Evolutionary conservation across 2,888 invertebrate species (phyloP), one percentile per base, ranked within the genome.

Genomic region (Drosophila putrida): DNA sequence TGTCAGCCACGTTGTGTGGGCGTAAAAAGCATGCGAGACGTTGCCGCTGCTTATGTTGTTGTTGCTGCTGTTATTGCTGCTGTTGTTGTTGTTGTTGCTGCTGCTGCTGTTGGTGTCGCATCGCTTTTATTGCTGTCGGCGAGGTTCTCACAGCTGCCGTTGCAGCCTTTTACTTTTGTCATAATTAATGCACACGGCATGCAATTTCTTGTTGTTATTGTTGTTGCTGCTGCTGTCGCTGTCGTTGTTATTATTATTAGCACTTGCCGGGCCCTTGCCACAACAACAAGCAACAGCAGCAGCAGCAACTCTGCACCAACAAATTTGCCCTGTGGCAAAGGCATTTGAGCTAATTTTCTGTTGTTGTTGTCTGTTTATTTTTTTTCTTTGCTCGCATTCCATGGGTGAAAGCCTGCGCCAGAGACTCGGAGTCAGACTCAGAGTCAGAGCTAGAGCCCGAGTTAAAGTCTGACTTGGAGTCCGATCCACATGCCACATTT

Each of bases 291-390:
- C 41, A 46, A 43, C 47, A 50, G 36, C 39, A 20, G 25, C 63
- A 49, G 9, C n/a, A n/a, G 6, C n/a, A n/a, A n/a, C n/a, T n/a
- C 36, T 6, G 36, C n/a, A 31, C 8, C 39, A 46, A 33, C 63
- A 54, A 43, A 38, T 49, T 59, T 66, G 69, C 80, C 85, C 72
- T 78, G 78, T 51, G 63, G 77, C 78, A 36, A 55, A 47, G 53
- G 61, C 77, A 88, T 85, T 82, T 85, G 79, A 76, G 88, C 82
- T 74, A 79, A 85, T 88, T 81, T 87, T 39, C 44, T 57, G 67
- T 55, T 66, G 57, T 81, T 87, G 46, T 39, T 62, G 66, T 43
- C 38, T n/a, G n/a, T n/a, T 41, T 13, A 27, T 63, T 60, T 69
- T 65, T 50, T 46, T 73, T 50, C 43, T 73, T 46, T 76, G 83